phyloP scores from a whole-genome alignment of 2,888 invertebrate species.

The Sminthurinus aureus region DNA sequence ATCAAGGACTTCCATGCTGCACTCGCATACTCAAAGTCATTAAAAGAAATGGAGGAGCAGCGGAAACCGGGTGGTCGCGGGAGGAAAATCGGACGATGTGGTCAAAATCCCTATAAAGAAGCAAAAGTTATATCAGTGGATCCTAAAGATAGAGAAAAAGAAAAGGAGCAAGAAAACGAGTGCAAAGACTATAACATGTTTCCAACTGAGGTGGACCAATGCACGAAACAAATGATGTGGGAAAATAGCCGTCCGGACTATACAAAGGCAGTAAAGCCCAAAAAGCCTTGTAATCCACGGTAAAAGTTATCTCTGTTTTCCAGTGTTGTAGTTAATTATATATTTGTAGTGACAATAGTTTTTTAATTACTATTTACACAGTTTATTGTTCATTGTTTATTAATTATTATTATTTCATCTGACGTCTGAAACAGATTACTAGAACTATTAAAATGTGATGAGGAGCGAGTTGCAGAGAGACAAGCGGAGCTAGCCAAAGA shows the following conservation, averaged over 20 bases:
- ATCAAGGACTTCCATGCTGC: slow-evolving; percentile 56
- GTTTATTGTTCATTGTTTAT: neutral
- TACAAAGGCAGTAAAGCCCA: slow-evolving; percentile 16
- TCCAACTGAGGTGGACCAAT: slow-evolving; percentile 41
- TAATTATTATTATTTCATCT: slow-evolving; percentile 3
- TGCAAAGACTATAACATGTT: neutral
- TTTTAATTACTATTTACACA: no score
- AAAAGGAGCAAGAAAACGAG: slow-evolving; percentile 37
- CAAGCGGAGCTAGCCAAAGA: slow-evolving; percentile 20
- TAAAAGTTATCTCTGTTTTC: neutral
- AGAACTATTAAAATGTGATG: slow-evolving; percentile 32
- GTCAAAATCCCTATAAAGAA: neutral
- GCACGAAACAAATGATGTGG: slow-evolving; percentile 48
- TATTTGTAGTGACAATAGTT: no score
- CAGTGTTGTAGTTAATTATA: no score
- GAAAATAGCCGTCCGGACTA: slow-evolving; percentile 47
- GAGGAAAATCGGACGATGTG: neutral
- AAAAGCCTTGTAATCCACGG: slow-evolving; percentile 36
- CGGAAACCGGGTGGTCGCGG: neutral
- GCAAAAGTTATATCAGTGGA: no score
- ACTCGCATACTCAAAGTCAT: slow-evolving; percentile 50
- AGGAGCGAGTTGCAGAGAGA: slow-evolving; percentile 34
- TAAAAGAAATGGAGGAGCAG: slow-evolving; percentile 29
- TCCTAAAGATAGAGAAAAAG: slow-evolving; percentile 14
- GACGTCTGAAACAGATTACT: neutral